Base-by-base conservation (phyloP, 1,140 invertebrate species). In the Pseudomyrmex sp. region DNA sequence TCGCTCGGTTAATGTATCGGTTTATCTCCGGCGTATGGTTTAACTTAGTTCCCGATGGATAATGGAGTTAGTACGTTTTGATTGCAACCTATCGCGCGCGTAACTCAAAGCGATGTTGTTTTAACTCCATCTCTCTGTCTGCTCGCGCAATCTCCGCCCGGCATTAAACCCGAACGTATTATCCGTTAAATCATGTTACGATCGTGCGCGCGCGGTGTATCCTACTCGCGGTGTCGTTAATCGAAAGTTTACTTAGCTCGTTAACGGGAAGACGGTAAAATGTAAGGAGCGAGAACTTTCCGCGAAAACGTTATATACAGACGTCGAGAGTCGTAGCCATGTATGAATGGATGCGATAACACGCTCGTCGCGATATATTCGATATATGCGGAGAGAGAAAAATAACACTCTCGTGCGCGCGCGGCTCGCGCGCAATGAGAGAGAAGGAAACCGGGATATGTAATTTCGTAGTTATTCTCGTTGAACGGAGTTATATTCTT, bases 31-130 rank as follows among this genome's bases (percentile, higher is more conserved):
- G 35, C 76, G 65, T 79, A 48, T 79, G 65, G 18, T 70, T 35
- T 26, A 58, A 70, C 76, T 79, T 79, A 59, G 76, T 70, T 79
- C 65, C 54, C 52, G 50, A 79, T 79, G 76, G 76, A 79, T 79
- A 79, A 79, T 79, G 65, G 65, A 70, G 65, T 79, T 70, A 70
- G 76, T 58, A 58, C 76, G 76, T 79, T 79, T 79, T 79, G 76
- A 79, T 79, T 70, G 76, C 75, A 79, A 76, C 63, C 75, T 46
- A 58, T 65, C 52, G 75, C 69, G 52, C 65, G 20, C 76, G 52
- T 79, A 79, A 79, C 52, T 79, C 65, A 79, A 79, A 79, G 76
- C 54, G 76, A 79, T 79, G 68, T 79, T 79, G 76, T 79, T 79
- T 69, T 26, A 79, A 79, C 65, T 70, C 20, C 35, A 35, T 35